phyloP scores from a whole-genome alignment of 2,888 invertebrate genomes.

The Cheilosia pagana region DNA sequence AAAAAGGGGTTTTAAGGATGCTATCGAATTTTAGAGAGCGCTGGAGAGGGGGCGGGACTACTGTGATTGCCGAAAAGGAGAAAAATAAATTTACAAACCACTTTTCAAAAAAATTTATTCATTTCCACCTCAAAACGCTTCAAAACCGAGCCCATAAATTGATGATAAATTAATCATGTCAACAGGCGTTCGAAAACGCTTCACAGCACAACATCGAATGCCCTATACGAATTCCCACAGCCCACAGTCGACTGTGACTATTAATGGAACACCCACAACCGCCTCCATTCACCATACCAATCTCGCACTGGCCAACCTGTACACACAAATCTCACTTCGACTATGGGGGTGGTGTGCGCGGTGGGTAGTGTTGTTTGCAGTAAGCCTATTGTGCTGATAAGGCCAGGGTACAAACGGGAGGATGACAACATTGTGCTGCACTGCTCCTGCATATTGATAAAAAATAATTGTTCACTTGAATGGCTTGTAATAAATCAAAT shows the following conservation, averaged over 20 bases:
- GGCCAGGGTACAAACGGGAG: background rate
- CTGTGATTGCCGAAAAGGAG: background rate
- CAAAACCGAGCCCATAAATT: slow-evolving; percentile 48
- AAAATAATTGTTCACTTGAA: slow-evolving; percentile 67
- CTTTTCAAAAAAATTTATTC: slow-evolving; percentile 62
- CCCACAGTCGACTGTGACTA: slow-evolving; percentile 35
- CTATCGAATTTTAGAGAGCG: slow-evolving; percentile 19
- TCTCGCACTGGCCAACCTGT: slow-evolving; percentile 57
- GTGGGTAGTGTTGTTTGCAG: slow-evolving; percentile 13
- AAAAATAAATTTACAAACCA: slow-evolving; percentile 25
- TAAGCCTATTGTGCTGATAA: slow-evolving; percentile 29
- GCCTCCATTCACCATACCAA: slow-evolving; percentile 14
- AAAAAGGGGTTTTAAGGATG: slow-evolving; percentile 34
- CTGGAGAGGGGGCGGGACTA: background rate
- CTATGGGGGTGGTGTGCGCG: slow-evolving; percentile 38
- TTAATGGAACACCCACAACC: slow-evolving; percentile 67
- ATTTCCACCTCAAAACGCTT: slow-evolving; percentile 62
- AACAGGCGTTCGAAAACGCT: slow-evolving; percentile 45
- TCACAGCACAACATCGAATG: slow-evolving; percentile 18
- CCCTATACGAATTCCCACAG: slow-evolving; percentile 46
- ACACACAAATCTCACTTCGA: slow-evolving; percentile 29
- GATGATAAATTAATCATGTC: slow-evolving; percentile 73
- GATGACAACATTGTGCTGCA: slow-evolving; percentile 34
- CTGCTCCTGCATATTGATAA: slow-evolving; percentile 64
- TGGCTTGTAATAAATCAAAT: slow-evolving; percentile 72